Evolutionary conservation across 2,797 vertebrate genomes (phyloP).

Genomic region (Gallinago stenura): DNA sequence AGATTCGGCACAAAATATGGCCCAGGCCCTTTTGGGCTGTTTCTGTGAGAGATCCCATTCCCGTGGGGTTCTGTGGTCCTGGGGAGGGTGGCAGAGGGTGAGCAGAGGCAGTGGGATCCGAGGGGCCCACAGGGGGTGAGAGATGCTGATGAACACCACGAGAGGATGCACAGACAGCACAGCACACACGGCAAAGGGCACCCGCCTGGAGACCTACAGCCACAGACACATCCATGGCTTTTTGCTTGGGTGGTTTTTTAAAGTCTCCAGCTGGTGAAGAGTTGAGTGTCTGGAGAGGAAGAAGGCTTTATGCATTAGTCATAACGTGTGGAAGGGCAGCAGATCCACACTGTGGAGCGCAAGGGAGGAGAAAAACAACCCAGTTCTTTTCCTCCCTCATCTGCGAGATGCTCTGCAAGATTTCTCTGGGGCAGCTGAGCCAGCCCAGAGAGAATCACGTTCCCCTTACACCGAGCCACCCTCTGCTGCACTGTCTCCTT

Average conservation of each 20-base stretch:
- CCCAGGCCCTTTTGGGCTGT: neutral
- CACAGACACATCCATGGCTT: constrained; percentile 23
- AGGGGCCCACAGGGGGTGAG: neutral
- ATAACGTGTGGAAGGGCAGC: constrained; percentile 39
- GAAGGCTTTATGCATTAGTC: constrained; percentile 22
- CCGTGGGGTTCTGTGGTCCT: neutral
- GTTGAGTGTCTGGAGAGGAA: constrained; percentile 37
- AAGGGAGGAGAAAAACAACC: neutral
- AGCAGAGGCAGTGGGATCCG: neutral
- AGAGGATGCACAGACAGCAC: neutral
- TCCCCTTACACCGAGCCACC: neutral
- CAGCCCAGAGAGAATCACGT: neutral
- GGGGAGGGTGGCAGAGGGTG: neutral
- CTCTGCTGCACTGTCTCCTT: neutral
- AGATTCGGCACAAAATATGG: constrained; percentile 1
- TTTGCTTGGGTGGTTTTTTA: neutral
- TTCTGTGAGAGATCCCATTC: neutral
- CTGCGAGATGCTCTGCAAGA: neutral
- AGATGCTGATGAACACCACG: neutral
- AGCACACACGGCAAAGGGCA: constrained; percentile 47
- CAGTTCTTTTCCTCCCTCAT: neutral
- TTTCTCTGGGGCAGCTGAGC: neutral
- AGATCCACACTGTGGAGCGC: constrained; percentile 1
- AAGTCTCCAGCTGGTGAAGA: constrained; percentile 14
- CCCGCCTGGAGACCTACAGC: constrained; percentile 27